Conservation (phyloP, 2,797 vertebrate genomes). For the Glossophaga mutica region DNA sequence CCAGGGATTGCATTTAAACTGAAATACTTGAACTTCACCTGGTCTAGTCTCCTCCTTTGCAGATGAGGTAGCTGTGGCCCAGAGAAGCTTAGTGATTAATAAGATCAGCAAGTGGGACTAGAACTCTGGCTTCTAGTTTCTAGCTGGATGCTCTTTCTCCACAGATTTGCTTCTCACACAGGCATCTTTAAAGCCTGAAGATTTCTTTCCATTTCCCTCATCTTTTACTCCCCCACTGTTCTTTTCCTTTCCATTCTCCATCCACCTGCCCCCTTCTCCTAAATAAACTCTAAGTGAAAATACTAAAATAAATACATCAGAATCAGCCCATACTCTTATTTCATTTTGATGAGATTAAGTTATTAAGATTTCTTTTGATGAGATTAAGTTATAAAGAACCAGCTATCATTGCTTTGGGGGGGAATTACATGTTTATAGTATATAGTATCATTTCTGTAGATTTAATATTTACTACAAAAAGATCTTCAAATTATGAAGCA, state of each 20-base stretch:
- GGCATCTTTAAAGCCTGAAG: neutral
- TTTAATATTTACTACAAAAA: conserved; percentile 36
- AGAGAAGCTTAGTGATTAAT: neutral
- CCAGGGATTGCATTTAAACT: neutral
- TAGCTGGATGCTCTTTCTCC: neutral
- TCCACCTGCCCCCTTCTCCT: neutral
- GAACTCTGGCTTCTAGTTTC: neutral
- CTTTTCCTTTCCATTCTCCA: neutral
- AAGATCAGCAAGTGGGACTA: neutral
- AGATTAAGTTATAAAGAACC: conserved; percentile 32
- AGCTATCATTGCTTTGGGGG: conserved; percentile 25
- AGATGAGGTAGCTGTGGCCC: conserved; percentile 23
- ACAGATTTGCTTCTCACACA: neutral
- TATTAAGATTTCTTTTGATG: neutral
- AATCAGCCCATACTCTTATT: neutral
- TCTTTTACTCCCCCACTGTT: neutral
- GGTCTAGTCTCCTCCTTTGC: neutral
- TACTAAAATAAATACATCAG: conserved; percentile 12
- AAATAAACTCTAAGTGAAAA: neutral
- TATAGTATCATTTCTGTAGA: neutral
- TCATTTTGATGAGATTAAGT: neutral
- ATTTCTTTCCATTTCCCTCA: neutral
- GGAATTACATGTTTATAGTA: neutral
- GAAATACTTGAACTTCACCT: conserved; percentile 3
- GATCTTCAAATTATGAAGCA: conserved; percentile 27